These are phyloP conservation scores for Aphelinus certus DNA, from an alignment of 1,140 invertebrate genomes.

Conservation along the genomic window DNA sequence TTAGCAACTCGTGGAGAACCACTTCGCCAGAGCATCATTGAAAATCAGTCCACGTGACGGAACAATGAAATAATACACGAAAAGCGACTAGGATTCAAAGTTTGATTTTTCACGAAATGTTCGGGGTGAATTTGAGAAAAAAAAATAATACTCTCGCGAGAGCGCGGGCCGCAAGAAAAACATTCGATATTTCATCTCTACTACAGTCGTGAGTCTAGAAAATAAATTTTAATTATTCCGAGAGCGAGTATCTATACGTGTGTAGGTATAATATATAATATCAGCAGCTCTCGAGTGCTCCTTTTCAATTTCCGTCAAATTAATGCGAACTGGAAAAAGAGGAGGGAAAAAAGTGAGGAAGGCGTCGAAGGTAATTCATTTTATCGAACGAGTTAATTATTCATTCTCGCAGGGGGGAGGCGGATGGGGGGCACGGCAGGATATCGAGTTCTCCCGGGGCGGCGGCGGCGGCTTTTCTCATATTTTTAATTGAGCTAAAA, in stretches of 20 bases:
- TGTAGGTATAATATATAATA: slow-evolving; percentile 3
- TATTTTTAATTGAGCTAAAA: slow-evolving; percentile 43
- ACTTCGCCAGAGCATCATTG: no score
- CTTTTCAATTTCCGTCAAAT: slow-evolving; percentile 35
- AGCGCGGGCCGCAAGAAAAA: no score
- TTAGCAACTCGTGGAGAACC: no score
- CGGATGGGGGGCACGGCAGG: neutral
- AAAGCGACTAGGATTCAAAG: no score
- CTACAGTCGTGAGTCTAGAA: no score
- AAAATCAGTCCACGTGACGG: no score
- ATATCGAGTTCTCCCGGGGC: slow-evolving; percentile 33
- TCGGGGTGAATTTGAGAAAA: no score
- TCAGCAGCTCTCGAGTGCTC: slow-evolving; percentile 4
- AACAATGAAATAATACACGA: no score
- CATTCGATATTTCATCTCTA: no score
- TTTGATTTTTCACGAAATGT: no score
- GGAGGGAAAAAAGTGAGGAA: slow-evolving; percentile 19
- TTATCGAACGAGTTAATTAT: slow-evolving; percentile 54
- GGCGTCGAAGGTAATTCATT: slow-evolving; percentile 51
- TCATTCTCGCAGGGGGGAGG: slow-evolving; percentile 44
- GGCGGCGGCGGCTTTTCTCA: slow-evolving; percentile 26
- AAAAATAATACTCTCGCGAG: no score
- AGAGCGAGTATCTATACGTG: neutral
- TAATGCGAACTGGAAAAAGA: slow-evolving; percentile 32
- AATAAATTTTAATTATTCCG: no score